These are phyloP conservation scores for Semnornis frantzii DNA, from an alignment of 2,113 vertebrate species.

Conservation along the genomic window DNA sequence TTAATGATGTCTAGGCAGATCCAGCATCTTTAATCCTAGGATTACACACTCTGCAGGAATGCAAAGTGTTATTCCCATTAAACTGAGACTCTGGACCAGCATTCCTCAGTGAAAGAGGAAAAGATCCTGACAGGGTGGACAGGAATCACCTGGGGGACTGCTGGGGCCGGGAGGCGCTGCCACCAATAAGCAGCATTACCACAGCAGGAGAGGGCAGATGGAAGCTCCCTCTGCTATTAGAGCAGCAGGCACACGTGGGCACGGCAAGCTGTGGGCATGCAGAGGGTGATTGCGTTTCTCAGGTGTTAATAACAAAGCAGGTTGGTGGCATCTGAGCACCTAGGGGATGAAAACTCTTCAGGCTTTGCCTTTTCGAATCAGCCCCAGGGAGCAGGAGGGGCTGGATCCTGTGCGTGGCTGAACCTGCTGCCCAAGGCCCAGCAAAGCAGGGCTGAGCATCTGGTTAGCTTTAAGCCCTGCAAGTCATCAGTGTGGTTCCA, in stretches of 20 bases:
- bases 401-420: accelerated
- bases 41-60: not conserved
- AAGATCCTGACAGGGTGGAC: slow-evolving; percentile 1
- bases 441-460: not conserved
- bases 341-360: not conserved
- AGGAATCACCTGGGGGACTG: slow-evolving; percentile 27
- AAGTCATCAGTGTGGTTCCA: not conserved
- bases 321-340: accelerated
- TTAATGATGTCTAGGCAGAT: not conserved
- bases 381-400: not conserved
- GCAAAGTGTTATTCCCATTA: slow-evolving; percentile 2
- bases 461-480: not conserved
- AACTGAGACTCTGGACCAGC: not conserved
- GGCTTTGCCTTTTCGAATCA: not conserved
- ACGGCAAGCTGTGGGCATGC: not conserved
- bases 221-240: not conserved
- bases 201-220: not conserved
- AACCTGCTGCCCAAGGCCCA: not conserved
- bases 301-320: not conserved
- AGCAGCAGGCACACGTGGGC: not conserved
- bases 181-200: not conserved
- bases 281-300: not conserved
- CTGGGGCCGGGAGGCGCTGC: not conserved
- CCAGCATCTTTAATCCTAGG: slow-evolving; percentile 16
- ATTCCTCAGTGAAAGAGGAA: not conserved